These are phyloP conservation scores for Platygyra sinensis DNA, from an alignment of 64 coral and sea anemone species.

Conservation along the genomic window DNA sequence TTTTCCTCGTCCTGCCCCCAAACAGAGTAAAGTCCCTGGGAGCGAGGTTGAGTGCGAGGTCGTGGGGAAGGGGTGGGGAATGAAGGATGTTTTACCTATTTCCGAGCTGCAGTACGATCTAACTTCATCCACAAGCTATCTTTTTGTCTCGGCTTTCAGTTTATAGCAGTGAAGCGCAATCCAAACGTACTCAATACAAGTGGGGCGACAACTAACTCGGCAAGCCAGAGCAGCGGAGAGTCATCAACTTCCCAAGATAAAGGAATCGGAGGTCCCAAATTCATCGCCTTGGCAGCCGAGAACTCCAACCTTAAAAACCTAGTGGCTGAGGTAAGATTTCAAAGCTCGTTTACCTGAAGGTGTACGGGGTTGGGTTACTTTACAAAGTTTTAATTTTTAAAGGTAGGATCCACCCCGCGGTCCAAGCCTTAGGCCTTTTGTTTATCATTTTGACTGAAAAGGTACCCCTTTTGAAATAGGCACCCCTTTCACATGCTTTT, in stretches of 20 bases:
- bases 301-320: conserved; percentile 69
- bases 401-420: no score
- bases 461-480: no score
- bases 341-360: no score
- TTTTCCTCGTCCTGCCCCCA: no score
- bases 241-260: conserved; percentile 58
- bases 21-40: no score
- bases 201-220: conserved; percentile 55
- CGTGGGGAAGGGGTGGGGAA: neutral
- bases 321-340: conserved; percentile 49
- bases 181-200: conserved; percentile 47
- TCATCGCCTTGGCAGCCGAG: conserved; percentile 68
- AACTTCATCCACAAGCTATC: neutral
- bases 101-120: neutral
- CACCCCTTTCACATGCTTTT: no score
- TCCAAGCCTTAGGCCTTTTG: no score
- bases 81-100: neutral
- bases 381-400: no score
- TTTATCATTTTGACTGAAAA: no score
- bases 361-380: no score
- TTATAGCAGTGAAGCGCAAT: conserved; percentile 67
- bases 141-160: neutral
- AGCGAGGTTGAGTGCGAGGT: no score
- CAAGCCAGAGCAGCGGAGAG: conserved; percentile 57
- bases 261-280: conserved; percentile 55